Evolutionary conservation across 2,113 vertebrate species (phyloP).

Genomic region (Fulica atra): DNA sequence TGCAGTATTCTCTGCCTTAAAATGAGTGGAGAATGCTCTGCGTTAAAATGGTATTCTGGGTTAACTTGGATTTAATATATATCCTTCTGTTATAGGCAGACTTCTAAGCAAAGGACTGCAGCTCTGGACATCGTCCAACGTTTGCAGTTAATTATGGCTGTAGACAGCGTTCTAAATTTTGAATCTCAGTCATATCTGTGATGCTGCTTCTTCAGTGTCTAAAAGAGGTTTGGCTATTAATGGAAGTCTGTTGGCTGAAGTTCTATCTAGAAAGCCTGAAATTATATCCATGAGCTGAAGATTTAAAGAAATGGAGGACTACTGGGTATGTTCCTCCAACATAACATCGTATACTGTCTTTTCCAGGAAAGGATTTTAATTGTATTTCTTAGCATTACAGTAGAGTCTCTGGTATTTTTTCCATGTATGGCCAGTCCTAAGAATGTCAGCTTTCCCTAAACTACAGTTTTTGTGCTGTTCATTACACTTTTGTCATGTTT

Average conservation of each 20-base stretch:
- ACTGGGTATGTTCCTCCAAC: neutral
- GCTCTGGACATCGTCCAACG: slow-evolving; percentile 33
- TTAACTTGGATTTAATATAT: slow-evolving; percentile 17
- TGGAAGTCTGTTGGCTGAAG: slow-evolving; percentile 12
- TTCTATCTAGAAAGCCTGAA: neutral
- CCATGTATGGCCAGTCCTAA: neutral
- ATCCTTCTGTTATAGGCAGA: neutral
- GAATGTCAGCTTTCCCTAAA: neutral
- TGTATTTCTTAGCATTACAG: neutral
- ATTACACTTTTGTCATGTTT: neutral
- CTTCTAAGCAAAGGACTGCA: slow-evolving; percentile 12
- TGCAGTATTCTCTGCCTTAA: neutral
- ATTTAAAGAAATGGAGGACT: neutral
- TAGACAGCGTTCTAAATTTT: slow-evolving; percentile 52
- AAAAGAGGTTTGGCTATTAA: slow-evolving; percentile 19
- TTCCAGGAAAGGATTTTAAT: neutral
- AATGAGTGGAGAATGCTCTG: neutral
- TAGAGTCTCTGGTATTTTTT: neutral
- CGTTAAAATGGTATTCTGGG: slow-evolving; percentile 2
- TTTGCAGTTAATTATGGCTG: slow-evolving; percentile 38
- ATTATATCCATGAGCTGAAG: neutral
- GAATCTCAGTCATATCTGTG: slow-evolving; percentile 9
- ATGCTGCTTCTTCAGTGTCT: neutral
- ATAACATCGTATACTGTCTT: neutral
- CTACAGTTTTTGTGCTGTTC: neutral